Evolutionary conservation across 2,113 vertebrate species (phyloP), one percentile per base, ranked within the genome.

Genomic region (Istiophorus platypterus): DNA sequence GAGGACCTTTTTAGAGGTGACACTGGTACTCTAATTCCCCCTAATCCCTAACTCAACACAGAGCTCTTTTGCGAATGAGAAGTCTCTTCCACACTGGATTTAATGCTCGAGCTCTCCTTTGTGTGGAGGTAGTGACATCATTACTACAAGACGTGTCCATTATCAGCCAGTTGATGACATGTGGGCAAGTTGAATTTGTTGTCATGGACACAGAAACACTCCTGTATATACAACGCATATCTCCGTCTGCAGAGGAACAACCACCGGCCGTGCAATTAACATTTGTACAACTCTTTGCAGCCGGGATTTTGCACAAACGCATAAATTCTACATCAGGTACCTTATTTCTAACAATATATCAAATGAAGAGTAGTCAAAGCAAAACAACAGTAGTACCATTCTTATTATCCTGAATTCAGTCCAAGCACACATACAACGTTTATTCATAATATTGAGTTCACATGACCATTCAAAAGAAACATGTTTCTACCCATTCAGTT

Each of bases 1-100:
- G 92, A 86, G 86, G 92, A 93, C 89, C 72, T 92, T 90, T 95
- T 88, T 91, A 54, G 94, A 95, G 94, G 90, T 95, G 92, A 92
- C 92, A 88, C 90, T 92, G 80, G 7, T 14, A 91, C 93, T 91
- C 76, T 94, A 94, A 95, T 95, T 94, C 87, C 74, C 69, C 74
- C n/a, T 91, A 92, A 94, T 92, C 88, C 92, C 57, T 83, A 90
- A 90, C 77, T 91, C 89, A 93, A 93, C 91, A 92, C 87, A 85
- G 89, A 85, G 78, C 78, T 88, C 78, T 88, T 81, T 72, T 81
- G 82, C 74, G 24, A 92, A 87, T 85, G 89, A 89, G 77, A 85
- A 72, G 56, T 70, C 75, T 91, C 85, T 81, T 90, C 88, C 73
- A 86, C 77, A 64, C 85, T 80, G 76, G 52, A 49, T 76, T 84